These are phyloP conservation scores for Aphelocoma californica DNA, from an alignment of 2,797 vertebrate genomes.

Conservation along the genomic window DNA sequence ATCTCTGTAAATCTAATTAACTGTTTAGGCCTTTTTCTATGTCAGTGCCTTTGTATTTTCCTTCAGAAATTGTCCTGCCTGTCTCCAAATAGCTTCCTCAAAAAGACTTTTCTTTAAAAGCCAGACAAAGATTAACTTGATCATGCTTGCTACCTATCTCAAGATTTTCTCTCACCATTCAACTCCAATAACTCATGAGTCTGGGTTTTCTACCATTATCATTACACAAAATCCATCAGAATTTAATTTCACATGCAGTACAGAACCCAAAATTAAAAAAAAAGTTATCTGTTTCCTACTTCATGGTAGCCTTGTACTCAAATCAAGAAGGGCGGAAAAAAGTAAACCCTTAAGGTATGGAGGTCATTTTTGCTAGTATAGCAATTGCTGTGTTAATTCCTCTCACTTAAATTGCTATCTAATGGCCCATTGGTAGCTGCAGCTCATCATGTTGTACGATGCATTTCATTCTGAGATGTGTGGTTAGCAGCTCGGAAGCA, in stretches of 20 bases:
- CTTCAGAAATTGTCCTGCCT: background rate
- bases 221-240: background rate
- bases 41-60: background rate
- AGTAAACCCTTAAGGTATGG: background rate
- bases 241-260: background rate
- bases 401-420: background rate
- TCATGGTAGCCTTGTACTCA: background rate
- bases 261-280: background rate
- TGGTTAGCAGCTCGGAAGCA: background rate
- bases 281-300: background rate
- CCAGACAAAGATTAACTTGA: background rate
- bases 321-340: background rate
- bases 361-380: background rate
- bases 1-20: background rate
- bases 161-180: background rate
- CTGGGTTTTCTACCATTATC: background rate
- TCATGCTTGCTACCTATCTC: background rate
- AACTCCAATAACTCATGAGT: background rate
- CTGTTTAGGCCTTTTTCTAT: background rate
- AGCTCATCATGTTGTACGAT: background rate
- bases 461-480: background rate
- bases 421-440: background rate
- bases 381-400: background rate
- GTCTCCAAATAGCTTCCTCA: background rate
- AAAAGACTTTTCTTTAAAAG: background rate